Evolutionary conservation across 2,797 vertebrate species (phyloP), one percentile per base, ranked within the genome.

Genomic region (Anomalospiza imberbis): DNA sequence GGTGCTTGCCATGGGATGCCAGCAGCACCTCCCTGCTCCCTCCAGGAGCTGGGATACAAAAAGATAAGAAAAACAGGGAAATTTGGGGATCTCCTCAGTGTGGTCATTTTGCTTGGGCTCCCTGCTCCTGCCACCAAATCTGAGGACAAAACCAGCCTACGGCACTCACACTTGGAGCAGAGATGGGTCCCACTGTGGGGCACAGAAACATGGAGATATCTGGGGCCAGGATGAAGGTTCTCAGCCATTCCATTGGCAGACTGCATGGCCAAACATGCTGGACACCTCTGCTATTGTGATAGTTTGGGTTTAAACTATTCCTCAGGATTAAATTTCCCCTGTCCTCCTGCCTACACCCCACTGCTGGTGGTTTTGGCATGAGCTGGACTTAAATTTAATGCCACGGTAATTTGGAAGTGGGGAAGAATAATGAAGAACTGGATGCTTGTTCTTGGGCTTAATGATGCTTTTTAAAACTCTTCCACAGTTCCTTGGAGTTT

Each of bases 81-180:
- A 77, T 81, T 1, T 17, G 28, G 44, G 26, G 26, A 73, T 65
- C 22, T 42, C 38, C 13, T 10, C 0, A 0, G 14, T 15, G 20
- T 1, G 1, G 24, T 50, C n/a, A 24, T 17, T 62, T 54, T 17
- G 16, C 29, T 57, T 62, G 36, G 9, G 8, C 24, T 92, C 12
- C 31, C n/a, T 16, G 24, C 28, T 80, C 57, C 57, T 31, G 14
- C 36, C 18, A 32, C 51, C 28, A 60, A 67, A 90, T 55, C 40
- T 20, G 11, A 24, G 42, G 45, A 66, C 21, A 51, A 80, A 71
- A 73, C 6, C 34, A 91, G 61, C n/a, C 55, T 1, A 1, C 24
- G 51, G 55, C 4, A 2, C 51, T 62, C 1, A 1, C 8, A 28
- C 17, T 31, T 4, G 9, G 31, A 70, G 61, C 5, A 20, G 11